These are phyloP conservation scores for Brotula barbata DNA, from an alignment of 2,797 vertebrate genomes.

Conservation along the genomic window DNA sequence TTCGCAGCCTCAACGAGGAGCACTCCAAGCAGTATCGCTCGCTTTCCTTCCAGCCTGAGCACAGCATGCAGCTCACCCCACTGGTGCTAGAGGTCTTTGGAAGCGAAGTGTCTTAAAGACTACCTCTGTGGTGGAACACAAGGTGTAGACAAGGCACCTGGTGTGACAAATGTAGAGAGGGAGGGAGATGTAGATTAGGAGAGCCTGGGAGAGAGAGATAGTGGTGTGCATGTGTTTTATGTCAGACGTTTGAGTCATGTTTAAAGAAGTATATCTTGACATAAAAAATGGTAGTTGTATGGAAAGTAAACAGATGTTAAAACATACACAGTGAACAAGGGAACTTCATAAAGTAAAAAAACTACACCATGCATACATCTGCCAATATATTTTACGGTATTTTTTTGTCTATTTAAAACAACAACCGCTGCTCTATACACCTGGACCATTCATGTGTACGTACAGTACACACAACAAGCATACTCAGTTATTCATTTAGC, in stretches of 20 bases:
- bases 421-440: slow-evolving; percentile 72
- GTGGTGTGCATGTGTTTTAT: slow-evolving; percentile 7
- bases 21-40: slow-evolving; percentile 95
- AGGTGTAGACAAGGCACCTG: slow-evolving; percentile 82
- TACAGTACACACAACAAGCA: slow-evolving; percentile 54
- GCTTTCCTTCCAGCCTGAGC: slow-evolving; percentile 91
- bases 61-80: slow-evolving; percentile 94
- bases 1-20: slow-evolving; percentile 95
- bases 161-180: slow-evolving; percentile 34
- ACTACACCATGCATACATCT: slow-evolving; percentile 56
- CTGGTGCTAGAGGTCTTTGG: slow-evolving; percentile 96
- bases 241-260: slow-evolving; percentile 37
- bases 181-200: slow-evolving; percentile 41
- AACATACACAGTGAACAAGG: slow-evolving; percentile 60
- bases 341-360: slow-evolving; percentile 62
- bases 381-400: slow-evolving; percentile 60
- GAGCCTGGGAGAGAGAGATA: slow-evolving; percentile 3
- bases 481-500: slow-evolving; percentile 74
- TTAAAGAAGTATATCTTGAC: slow-evolving; percentile 48
- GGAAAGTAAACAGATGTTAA: slow-evolving; percentile 57
- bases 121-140: slow-evolving; percentile 79
- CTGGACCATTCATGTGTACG: slow-evolving; percentile 62
- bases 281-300: slow-evolving; percentile 40
- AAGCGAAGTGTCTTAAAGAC: slow-evolving; percentile 95
- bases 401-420: slow-evolving; percentile 74